A percentile compares a stretch with the other conserved stretches of the same genome.
phyloP scores from a whole-genome alignment of 2,888 invertebrate genomes.

The Antitype chi region DNA sequence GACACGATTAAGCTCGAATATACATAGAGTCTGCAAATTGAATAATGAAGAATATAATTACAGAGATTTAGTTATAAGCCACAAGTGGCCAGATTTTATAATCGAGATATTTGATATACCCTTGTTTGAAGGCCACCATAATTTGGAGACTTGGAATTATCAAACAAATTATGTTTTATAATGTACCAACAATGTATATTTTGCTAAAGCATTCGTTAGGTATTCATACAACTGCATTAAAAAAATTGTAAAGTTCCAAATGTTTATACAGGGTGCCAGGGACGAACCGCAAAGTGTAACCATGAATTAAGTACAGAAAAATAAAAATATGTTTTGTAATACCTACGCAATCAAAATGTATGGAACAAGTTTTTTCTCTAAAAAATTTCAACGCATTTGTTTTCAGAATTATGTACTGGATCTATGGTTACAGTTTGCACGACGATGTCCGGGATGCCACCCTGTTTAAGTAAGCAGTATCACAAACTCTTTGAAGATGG shows the following conservation, averaged over 20 bases:
- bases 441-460: too few relatives aligned
- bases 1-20: slow-evolving; percentile 48
- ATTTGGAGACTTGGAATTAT: slow-evolving; percentile 5
- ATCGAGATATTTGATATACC: slow-evolving; percentile 41
- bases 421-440: too few relatives aligned
- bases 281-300: too few relatives aligned
- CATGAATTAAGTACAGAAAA: too few relatives aligned
- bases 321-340: too few relatives aligned
- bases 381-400: too few relatives aligned
- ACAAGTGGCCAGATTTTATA: slow-evolving; percentile 41
- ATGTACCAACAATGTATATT: not conserved
- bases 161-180: not conserved
- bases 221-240: too few relatives aligned
- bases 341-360: too few relatives aligned
- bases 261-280: too few relatives aligned
- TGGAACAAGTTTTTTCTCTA: too few relatives aligned
- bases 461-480: not conserved
- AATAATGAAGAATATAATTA: slow-evolving; percentile 61
- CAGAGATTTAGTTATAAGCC: slow-evolving; percentile 48
- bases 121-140: slow-evolving; percentile 12
- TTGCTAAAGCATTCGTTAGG: too few relatives aligned
- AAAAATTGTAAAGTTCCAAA: not conserved
- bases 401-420: too few relatives aligned
- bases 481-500: not conserved
- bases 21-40: slow-evolving; percentile 43